Evolutionary conservation across 1,140 invertebrate species (phyloP), one percentile per base, ranked within the genome.

Genomic region (Bombus confusus): DNA sequence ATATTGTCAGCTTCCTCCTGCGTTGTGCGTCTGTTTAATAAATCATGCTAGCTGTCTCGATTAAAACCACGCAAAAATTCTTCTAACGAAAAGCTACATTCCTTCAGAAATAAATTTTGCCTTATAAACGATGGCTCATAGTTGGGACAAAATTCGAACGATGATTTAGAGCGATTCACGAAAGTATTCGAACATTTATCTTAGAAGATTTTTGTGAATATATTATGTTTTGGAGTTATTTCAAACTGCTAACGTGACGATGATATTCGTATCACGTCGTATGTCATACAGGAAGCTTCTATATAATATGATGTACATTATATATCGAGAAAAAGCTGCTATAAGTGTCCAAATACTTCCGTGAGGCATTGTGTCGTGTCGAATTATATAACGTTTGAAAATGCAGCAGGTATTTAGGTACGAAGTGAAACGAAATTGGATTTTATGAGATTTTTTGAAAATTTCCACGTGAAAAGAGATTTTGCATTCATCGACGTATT

Each of bases 1-100:
- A 41, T 39, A 57, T 84, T 71, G 75, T 77, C 81, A 43, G 64
- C 28, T 66, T 37, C 59, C 72, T 73, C 34, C 57, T 8, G 52
- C n/a, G 52, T 10, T 59, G 12, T 41, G 41, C 31, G 8, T 15
- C 34, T 28, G 15, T 81, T 73, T 43, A 81, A 28, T 34, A 43
- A 41, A 74, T 73, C 69, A 25, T 18, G 25, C 3, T 22, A 64
- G n/a, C 25, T 25, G 37, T 81, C 37, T 62, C 31, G 52, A 47
- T 18, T n/a, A 9, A 43, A 41, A 47, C 18, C 64, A 15, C n/a
- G 13, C 47, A 52, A 52, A 52, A 22, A 22, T 52, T 52, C 47
- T 52, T 1, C 47, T 52, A 22, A 52, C 47, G 5, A 8, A 52
- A 52, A 22, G 47, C 18, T 52, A 52, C 18, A 22, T 52, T 52